Evolutionary conservation across 2,797 vertebrate genomes (phyloP).

Genomic region (Pogonophryne albipinna): DNA sequence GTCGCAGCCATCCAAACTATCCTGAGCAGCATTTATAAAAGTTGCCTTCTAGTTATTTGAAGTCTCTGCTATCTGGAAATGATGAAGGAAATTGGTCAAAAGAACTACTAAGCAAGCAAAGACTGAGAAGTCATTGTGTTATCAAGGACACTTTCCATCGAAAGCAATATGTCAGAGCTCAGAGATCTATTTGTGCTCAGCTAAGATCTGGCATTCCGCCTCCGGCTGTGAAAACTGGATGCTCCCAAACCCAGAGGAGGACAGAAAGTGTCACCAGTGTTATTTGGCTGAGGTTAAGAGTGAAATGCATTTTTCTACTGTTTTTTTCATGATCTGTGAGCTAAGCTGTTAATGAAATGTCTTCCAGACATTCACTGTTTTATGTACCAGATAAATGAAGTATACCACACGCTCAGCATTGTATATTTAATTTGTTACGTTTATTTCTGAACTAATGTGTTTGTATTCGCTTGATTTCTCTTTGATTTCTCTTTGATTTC

Average conservation of each 20-base stretch:
- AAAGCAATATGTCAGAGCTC: constrained; percentile 10
- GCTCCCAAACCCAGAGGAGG: constrained; percentile 6
- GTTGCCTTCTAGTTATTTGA: not conserved
- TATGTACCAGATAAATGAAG: not conserved
- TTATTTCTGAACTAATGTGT: not conserved
- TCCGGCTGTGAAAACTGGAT: constrained; percentile 3
- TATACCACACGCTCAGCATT: not conserved
- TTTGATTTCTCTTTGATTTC: not conserved
- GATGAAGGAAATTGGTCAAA: not conserved
- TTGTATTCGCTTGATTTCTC: not conserved
- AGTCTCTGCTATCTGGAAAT: constrained; percentile 14
- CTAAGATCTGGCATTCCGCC: constrained; percentile 21
- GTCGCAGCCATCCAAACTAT: constrained; percentile 32
- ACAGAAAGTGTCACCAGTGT: not conserved
- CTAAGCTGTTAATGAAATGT: constrained; percentile 2
- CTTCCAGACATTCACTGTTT: not conserved
- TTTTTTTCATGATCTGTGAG: not conserved
- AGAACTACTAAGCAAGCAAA: constrained; percentile 1
- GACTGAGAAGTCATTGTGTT: constrained; percentile 11
- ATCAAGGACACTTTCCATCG: not conserved
- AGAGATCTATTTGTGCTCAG: constrained; percentile 19
- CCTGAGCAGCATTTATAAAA: constrained; percentile 20
- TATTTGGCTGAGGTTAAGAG: constrained; percentile 13
- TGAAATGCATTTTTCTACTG: constrained; percentile 6
- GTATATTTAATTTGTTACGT: not conserved